Conservation (phyloP, 2,888 invertebrate species). For the Sarcophaga caerulescens region DNA sequence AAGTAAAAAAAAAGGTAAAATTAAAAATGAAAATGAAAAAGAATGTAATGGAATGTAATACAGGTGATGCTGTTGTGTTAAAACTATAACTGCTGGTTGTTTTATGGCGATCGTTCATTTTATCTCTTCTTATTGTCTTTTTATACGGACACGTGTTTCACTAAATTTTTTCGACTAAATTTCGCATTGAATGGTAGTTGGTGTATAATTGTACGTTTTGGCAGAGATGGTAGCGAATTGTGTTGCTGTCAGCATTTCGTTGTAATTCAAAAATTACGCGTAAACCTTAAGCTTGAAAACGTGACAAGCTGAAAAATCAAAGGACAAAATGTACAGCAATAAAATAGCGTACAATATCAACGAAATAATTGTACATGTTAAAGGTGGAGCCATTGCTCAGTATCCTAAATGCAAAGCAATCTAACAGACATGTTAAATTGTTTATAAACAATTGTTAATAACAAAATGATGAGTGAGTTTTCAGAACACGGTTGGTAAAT, state of each 20-base stretch:
- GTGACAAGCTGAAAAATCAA: slow-evolving; percentile 61
- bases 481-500: too few relatives aligned
- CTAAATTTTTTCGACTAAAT: slow-evolving; percentile 40
- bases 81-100: slow-evolving; percentile 54
- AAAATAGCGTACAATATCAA: slow-evolving; percentile 19
- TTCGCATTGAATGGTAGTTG: slow-evolving; percentile 27
- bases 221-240: slow-evolving; percentile 31
- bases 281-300: slow-evolving; percentile 66
- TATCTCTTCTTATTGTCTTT: slow-evolving; percentile 3
- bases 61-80: slow-evolving; percentile 50
- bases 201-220: slow-evolving; percentile 3
- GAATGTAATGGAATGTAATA: slow-evolving; percentile 19
- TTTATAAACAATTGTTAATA: too few relatives aligned
- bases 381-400: slow-evolving; percentile 34
- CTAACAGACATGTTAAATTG: background rate
- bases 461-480: background rate
- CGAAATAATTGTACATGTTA: background rate
- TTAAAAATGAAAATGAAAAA: too few relatives aligned
- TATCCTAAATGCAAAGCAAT: background rate
- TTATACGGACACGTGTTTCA: slow-evolving; percentile 50
- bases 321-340: slow-evolving; percentile 38
- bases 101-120: slow-evolving; percentile 38
- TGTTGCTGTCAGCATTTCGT: slow-evolving; percentile 63
- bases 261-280: slow-evolving; percentile 67
- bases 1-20: background rate